Evolutionary conservation across 2,888 invertebrate species (phyloP).

Genomic region (Adelognathus sp.): DNA sequence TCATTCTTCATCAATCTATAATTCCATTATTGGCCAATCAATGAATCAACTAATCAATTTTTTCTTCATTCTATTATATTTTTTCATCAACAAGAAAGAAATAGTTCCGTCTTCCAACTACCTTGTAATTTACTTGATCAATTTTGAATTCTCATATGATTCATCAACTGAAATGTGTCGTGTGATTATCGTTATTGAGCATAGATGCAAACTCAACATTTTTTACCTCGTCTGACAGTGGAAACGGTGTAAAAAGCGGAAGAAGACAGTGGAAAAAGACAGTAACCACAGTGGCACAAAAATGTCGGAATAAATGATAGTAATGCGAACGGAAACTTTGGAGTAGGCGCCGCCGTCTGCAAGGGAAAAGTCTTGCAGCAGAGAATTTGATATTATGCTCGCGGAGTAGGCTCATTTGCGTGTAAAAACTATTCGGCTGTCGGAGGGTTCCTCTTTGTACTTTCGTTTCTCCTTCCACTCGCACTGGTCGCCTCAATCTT

Average conservation of each 20-base stretch:
- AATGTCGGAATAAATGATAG: conserved; percentile 11
- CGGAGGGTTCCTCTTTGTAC: conserved; percentile 1
- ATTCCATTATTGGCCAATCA: too few species aligned
- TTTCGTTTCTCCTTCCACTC: neutral
- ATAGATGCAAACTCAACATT: neutral
- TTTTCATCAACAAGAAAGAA: too few species aligned
- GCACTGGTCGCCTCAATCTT: conserved; percentile 34
- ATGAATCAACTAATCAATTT: too few species aligned
- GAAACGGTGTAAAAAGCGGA: too few species aligned
- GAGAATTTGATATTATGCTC: conserved; percentile 31
- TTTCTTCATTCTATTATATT: too few species aligned
- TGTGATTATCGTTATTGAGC: neutral
- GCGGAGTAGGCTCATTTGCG: conserved; percentile 47
- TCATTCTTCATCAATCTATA: too few species aligned
- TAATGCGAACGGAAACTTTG: conserved; percentile 14
- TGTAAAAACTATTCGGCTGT: conserved; percentile 49
- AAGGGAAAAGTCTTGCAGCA: neutral
- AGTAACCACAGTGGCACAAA: neutral
- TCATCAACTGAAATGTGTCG: neutral
- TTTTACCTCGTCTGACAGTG: neutral
- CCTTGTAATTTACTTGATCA: neutral
- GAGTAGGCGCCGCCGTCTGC: neutral
- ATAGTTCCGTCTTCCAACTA: too few species aligned
- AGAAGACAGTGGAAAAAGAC: too few species aligned
- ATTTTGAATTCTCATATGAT: neutral